Evolutionary conservation across 2,888 invertebrate genomes (phyloP).

Genomic region (Caradrina clavipalpis): DNA sequence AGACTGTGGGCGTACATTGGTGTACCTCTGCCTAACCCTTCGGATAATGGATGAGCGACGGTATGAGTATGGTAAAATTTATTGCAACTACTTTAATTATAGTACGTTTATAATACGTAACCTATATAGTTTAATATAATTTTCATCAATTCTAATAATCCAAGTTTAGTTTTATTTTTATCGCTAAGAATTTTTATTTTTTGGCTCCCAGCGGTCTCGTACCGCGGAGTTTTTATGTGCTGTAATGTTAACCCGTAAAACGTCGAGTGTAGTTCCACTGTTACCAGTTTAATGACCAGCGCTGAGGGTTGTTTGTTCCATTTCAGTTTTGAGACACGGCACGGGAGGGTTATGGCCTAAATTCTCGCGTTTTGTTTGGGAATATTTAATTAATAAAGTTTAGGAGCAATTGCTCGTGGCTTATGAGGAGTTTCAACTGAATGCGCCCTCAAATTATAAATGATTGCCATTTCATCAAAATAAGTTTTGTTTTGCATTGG

Average conservation of each 20-base stretch:
- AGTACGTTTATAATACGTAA: too few relatives aligned
- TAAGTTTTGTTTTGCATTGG: neutral
- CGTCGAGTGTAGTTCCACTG: slow-evolving; percentile 55
- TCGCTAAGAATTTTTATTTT: slow-evolving; percentile 28
- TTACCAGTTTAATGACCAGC: slow-evolving; percentile 56
- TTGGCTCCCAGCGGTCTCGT: slow-evolving; percentile 42
- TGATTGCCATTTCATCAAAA: slow-evolving; percentile 17
- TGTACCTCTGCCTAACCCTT: too few relatives aligned
- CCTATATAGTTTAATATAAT: neutral
- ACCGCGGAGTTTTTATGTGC: slow-evolving; percentile 40
- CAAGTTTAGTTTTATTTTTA: slow-evolving; percentile 40
- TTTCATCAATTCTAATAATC: slow-evolving; percentile 28
- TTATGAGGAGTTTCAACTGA: slow-evolving; percentile 28
- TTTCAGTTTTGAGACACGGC: slow-evolving; percentile 41
- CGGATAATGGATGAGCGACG: too few relatives aligned
- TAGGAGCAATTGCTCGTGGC: slow-evolving; percentile 26
- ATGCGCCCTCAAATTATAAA: slow-evolving; percentile 31
- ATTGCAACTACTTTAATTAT: too few relatives aligned
- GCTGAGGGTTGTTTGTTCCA: slow-evolving; percentile 54
- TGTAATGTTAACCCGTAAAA: slow-evolving; percentile 57
- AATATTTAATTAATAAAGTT: slow-evolving; percentile 62
- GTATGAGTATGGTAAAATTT: too few relatives aligned
- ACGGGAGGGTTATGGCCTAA: slow-evolving; percentile 45
- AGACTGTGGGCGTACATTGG: too few relatives aligned
- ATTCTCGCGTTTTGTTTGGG: slow-evolving; percentile 55